These are phyloP conservation scores for Apus apus DNA, from an alignment of 2,113 vertebrate genomes.

Conservation along the genomic window DNA sequence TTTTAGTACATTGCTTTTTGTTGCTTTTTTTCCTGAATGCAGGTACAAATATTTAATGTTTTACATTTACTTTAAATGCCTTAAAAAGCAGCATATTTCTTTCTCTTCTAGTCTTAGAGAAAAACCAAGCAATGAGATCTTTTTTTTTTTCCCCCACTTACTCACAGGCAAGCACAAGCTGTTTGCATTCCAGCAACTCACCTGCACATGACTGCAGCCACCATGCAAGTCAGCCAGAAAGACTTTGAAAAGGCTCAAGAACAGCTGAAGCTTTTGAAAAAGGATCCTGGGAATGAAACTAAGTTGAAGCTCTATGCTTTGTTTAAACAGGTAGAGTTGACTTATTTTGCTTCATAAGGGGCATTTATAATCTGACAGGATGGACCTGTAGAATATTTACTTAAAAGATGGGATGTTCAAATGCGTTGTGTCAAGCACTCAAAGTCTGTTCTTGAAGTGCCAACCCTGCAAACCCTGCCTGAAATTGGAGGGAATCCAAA, in stretches of 20 bases:
- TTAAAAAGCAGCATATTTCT: background rate
- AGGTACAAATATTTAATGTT: background rate
- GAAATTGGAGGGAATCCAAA: background rate
- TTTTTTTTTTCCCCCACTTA: background rate
- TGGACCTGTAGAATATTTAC: background rate
- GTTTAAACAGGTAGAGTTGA: constrained; percentile 89
- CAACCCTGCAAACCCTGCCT: background rate
- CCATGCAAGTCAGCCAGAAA: constrained; percentile 80
- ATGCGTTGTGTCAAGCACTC: background rate
- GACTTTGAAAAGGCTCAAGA: constrained; percentile 86
- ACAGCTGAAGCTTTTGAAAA: constrained; percentile 82
- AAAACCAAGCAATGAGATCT: background rate
- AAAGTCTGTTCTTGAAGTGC: background rate
- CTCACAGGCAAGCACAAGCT: constrained; percentile 14
- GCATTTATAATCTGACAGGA: background rate
- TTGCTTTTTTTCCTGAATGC: background rate
- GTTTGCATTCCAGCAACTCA: constrained; percentile 25
- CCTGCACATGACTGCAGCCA: constrained; percentile 71
- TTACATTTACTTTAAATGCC: background rate
- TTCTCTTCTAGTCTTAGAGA: background rate
- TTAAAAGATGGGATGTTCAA: background rate
- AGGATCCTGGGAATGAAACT: constrained; percentile 88
- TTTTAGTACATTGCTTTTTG: background rate
- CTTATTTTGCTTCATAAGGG: background rate
- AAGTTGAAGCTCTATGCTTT: constrained; percentile 92